phyloP scores from a whole-genome alignment of 2,888 invertebrate species.

The Alitta virens region DNA sequence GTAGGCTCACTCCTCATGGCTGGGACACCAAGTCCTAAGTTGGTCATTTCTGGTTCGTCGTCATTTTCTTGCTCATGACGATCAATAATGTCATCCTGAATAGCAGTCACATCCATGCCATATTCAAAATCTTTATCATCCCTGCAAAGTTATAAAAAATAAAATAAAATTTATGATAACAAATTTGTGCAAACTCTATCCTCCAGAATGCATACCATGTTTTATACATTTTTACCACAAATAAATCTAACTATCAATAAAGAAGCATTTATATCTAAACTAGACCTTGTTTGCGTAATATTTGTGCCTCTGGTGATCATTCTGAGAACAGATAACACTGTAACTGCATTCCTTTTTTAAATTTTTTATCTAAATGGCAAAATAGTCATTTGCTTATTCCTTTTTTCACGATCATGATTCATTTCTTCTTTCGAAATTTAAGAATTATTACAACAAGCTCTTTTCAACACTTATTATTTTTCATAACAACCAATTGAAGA shows the following conservation, averaged over 20 bases:
- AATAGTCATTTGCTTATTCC: background rate
- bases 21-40: background rate
- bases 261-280: no score
- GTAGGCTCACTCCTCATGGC: slow-evolving; percentile 27
- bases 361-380: no score
- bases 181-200: background rate
- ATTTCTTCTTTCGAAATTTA: no score
- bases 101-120: slow-evolving; percentile 14
- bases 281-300: no score
- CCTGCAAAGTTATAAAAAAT: background rate
- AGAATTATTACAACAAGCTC: no score
- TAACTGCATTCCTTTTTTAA: no score
- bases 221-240: no score
- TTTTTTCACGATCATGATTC: no score
- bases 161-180: background rate
- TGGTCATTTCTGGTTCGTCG: background rate
- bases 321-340: no score
- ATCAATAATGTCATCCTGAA: slow-evolving; percentile 27
- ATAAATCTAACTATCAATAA: no score
- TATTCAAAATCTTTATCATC: background rate
- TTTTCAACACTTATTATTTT: no score
- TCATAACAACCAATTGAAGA: background rate
- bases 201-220: background rate
- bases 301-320: no score
- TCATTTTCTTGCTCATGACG: slow-evolving; percentile 15